Percentiles rank a stretch among this genome's conserved stretches.
These are phyloP conservation scores for Chrysogorgia sp. DNA, from an alignment of 92 coral and sea anemone genomes.

Conservation along the genomic window DNA sequence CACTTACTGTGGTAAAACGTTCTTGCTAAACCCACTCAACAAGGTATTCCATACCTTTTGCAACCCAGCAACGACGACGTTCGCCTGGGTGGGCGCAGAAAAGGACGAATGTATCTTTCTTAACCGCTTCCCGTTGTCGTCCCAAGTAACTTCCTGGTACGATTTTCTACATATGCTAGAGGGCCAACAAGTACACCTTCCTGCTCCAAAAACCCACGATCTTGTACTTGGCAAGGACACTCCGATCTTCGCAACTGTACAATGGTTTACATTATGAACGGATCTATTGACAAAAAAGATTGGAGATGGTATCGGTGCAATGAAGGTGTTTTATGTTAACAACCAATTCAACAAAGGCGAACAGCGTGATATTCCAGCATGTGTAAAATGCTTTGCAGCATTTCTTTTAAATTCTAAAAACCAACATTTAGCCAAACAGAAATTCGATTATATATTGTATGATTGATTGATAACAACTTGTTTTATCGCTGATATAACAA, in stretches of 20 bases:
- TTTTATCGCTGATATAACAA: too few relatives aligned
- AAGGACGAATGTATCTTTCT: conserved; percentile 53
- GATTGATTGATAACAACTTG: too few relatives aligned
- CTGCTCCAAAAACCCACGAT: conserved; percentile 63
- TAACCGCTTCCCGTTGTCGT: conserved; percentile 15
- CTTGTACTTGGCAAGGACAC: conserved; percentile 45
- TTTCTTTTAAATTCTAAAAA: not conserved
- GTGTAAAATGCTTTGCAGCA: not conserved
- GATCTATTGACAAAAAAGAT: conserved; percentile 49
- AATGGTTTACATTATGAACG: conserved; percentile 45
- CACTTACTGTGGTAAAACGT: too few relatives aligned
- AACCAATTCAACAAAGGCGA: not conserved
- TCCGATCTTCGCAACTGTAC: conserved; percentile 58
- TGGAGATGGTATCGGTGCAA: conserved; percentile 59
- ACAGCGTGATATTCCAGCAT: not conserved
- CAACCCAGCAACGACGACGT: conserved; percentile 57
- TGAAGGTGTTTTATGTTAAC: conserved; percentile 25
- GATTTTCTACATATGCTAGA: conserved; percentile 46
- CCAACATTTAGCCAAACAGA: too few relatives aligned
- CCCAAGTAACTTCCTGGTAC: conserved; percentile 19
- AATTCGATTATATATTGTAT: too few relatives aligned
- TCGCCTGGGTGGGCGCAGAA: conserved; percentile 60
- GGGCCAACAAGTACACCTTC: conserved; percentile 63
- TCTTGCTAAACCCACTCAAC: conserved; percentile 61
- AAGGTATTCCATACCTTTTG: conserved; percentile 52